Evolutionary conservation across 2,888 invertebrate genomes (phyloP), one percentile per base, ranked within the genome.

Genomic region (Xylota segnis): DNA sequence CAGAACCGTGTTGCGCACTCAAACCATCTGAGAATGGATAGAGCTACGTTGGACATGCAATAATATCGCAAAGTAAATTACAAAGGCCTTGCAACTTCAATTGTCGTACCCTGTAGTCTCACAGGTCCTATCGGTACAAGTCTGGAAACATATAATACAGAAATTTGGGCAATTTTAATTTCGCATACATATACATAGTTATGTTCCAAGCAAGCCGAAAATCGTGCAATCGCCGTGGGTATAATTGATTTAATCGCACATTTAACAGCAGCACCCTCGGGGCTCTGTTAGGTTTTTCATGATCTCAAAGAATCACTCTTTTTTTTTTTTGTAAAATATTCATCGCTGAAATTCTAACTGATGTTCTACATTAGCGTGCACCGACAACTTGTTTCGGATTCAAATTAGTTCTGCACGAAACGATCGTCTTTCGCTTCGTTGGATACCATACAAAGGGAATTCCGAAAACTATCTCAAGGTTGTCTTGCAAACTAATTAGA

Each of bases 401-500:
- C 12, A 59, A 59, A 59, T 59, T 59, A 59, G 12, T 23, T 59
- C 16, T 23, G 59, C 59, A 43, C 43, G 37, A 23, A 59, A 59
- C 12, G 18, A 59, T 40, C 6, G 23, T 40, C 40, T n/a, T 40
- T 40, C 40, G 40, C 23, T 59, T 59, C 40, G 40, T 2, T 59
- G 59, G 40, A 0, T 32, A 34, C 6, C 6, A n/a, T 10, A 27
- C n/a, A 52, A 52, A 52, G 29, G 14, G 32, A 56, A 54, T 4
- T 0, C 32, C 45, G 50, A 18, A 23, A 52, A n/a, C 5, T 12
- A 52, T 29, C 52, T 5, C 5, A 52, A 29, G 52, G 52, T 52
- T n/a, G 27, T 6, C 12, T 52, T 3, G 9, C 2, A 54, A 54
- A 54, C 14, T 32, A 52, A 52, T 52, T 23, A 27, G 5, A 5